Conservation (phyloP, 2,888 invertebrate species). For the Metalampra italica region DNA sequence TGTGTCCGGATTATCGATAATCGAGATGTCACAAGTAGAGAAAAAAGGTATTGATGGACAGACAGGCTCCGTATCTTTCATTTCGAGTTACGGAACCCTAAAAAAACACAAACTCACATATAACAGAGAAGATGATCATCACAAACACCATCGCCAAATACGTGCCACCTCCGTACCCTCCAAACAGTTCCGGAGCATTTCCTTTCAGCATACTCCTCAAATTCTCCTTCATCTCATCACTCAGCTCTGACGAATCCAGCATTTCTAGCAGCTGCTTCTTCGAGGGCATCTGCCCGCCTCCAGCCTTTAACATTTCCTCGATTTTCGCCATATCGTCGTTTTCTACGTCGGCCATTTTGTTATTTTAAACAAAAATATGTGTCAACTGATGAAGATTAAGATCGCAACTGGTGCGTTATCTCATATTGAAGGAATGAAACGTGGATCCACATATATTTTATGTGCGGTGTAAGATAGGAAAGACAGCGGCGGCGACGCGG, state of each 20-base stretch:
- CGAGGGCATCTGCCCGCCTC: conserved; percentile 65
- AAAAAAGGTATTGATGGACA: too few species aligned
- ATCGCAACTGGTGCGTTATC: not conserved
- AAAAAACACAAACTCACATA: conserved; percentile 43
- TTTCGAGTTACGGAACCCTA: too few species aligned
- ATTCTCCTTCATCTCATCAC: conserved; percentile 80
- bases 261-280: conserved; percentile 77
- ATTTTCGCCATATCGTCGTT: conserved; percentile 26
- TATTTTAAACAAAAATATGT: not conserved
- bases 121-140: conserved; percentile 45
- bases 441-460: not conserved
- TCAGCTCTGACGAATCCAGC: conserved; percentile 77
- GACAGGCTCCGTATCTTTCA: too few species aligned
- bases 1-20: too few species aligned
- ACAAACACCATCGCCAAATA: conserved; percentile 47
- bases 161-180: conserved; percentile 37
- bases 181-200: conserved; percentile 57
- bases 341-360: conserved; percentile 22
- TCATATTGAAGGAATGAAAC: not conserved
- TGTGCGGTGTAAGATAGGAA: not conserved
- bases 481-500: not conserved
- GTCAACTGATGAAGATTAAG: not conserved
- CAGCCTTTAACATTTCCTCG: conserved; percentile 45
- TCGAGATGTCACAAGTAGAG: too few species aligned
- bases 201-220: conserved; percentile 72